phyloP scores from a whole-genome alignment of 2,888 invertebrate species.

The Neoascia interrupta region DNA sequence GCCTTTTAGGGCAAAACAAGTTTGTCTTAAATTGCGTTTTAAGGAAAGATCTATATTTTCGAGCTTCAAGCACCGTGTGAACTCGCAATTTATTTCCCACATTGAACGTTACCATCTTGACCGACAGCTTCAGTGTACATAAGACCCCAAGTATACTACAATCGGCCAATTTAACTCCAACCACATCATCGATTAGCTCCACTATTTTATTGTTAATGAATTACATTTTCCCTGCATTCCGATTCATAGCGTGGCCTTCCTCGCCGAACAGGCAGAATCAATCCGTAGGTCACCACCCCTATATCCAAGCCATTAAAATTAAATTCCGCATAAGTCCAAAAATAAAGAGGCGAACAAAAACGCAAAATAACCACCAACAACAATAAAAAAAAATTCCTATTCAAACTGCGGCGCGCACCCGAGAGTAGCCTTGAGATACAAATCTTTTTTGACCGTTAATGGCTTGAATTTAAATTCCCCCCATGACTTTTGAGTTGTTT shows the following conservation, averaged over 20 bases:
- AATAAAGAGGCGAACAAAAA: conserved; percentile 15
- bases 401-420: conserved; percentile 34
- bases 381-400: conserved; percentile 32
- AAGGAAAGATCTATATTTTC: too few species aligned
- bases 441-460: conserved; percentile 56
- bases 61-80: too few species aligned
- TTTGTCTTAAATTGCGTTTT: too few species aligned
- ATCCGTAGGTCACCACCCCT: conserved; percentile 31
- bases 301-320: conserved; percentile 22
- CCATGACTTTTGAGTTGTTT: background rate
- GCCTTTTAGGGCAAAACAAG: too few species aligned
- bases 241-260: too few species aligned
- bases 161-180: too few species aligned
- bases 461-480: conserved; percentile 46
- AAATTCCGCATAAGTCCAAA: conserved; percentile 36
- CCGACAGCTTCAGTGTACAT: too few species aligned
- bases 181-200: background rate
- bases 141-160: too few species aligned
- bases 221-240: conserved; percentile 37
- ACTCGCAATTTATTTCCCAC: too few species aligned
- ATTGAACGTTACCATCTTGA: too few species aligned
- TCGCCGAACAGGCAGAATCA: conserved; percentile 17
- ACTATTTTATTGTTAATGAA: conserved; percentile 14
- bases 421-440: conserved; percentile 49
- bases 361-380: too few species aligned